phyloP scores from a whole-genome alignment of 2,888 invertebrate genomes.

The Ornithoptera priamus region DNA sequence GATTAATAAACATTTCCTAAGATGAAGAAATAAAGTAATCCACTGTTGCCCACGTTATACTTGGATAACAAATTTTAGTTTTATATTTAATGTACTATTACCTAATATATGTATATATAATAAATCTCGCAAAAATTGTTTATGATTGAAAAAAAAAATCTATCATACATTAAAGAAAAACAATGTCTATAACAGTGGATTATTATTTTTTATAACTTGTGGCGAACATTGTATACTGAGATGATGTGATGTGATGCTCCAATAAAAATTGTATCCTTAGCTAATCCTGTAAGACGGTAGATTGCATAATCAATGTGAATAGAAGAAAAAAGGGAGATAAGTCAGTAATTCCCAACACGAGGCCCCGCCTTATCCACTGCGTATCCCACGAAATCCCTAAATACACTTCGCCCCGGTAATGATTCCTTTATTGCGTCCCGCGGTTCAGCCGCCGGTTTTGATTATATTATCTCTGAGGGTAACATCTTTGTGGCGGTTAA shows the following conservation, averaged over 20 bases:
- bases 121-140: too few relatives aligned
- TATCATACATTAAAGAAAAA: too few relatives aligned
- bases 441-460: constrained; percentile 28
- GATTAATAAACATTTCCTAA: too few relatives aligned
- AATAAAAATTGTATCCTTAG: constrained; percentile 4
- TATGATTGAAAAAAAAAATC: too few relatives aligned
- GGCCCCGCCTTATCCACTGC: constrained; percentile 31
- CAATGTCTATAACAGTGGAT: too few relatives aligned
- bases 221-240: too few relatives aligned
- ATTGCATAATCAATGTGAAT: constrained; percentile 28
- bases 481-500: constrained; percentile 30
- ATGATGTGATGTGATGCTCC: neutral
- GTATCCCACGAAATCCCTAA: constrained; percentile 32
- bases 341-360: constrained; percentile 30
- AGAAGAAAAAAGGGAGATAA: constrained; percentile 27
- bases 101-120: too few relatives aligned
- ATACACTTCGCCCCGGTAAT: constrained; percentile 31
- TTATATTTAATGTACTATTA: too few relatives aligned
- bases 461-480: constrained; percentile 31
- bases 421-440: constrained; percentile 32
- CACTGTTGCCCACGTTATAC: too few relatives aligned
- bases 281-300: constrained; percentile 23
- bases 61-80: too few relatives aligned
- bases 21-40: too few relatives aligned
- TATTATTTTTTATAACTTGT: too few relatives aligned